These are phyloP conservation scores for Rhynchophorus ferrugineus DNA, from an alignment of 1,140 invertebrate species.

Conservation along the genomic window DNA sequence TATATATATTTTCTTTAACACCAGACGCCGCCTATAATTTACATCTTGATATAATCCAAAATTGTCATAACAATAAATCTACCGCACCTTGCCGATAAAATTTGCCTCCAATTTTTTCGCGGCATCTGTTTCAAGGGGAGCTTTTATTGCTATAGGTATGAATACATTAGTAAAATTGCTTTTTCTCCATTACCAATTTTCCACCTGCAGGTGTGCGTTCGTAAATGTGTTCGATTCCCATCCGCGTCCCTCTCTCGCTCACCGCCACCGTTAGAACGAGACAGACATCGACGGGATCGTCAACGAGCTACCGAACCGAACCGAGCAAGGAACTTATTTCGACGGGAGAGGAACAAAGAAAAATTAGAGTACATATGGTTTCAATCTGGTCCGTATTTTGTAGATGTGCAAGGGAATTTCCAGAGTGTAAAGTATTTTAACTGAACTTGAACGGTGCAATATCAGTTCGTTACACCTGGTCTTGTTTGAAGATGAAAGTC, in stretches of 20 bases:
- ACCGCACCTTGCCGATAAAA: conserved; percentile 23
- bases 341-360: conserved; percentile 12
- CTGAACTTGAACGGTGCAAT: conserved; percentile 29
- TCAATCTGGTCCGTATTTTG: conserved; percentile 25
- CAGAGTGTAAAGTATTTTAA: conserved; percentile 26
- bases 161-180: conserved; percentile 26
- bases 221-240: too few species aligned
- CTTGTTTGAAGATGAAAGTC: conserved; percentile 10
- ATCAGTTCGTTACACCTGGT: conserved; percentile 31
- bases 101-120: conserved; percentile 22
- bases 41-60: conserved; percentile 18
- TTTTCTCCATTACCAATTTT: conserved; percentile 21
- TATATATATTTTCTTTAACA: conserved; percentile 7
- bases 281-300: too few species aligned
- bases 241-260: too few species aligned
- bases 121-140: conserved; percentile 19
- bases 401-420: conserved; percentile 21
- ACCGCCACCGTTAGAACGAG: too few species aligned
- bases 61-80: conserved; percentile 24
- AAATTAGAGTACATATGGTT: conserved; percentile 22
- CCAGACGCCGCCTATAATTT: conserved; percentile 2
- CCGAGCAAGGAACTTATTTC: conserved; percentile 4
- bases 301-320: too few species aligned
- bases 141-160: conserved; percentile 24
- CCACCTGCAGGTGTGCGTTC: conserved; percentile 15